These are phyloP conservation scores for Holothuria scabra DNA, from an alignment of 53 echinoderm and acorn worm species.

Conservation along the genomic window DNA sequence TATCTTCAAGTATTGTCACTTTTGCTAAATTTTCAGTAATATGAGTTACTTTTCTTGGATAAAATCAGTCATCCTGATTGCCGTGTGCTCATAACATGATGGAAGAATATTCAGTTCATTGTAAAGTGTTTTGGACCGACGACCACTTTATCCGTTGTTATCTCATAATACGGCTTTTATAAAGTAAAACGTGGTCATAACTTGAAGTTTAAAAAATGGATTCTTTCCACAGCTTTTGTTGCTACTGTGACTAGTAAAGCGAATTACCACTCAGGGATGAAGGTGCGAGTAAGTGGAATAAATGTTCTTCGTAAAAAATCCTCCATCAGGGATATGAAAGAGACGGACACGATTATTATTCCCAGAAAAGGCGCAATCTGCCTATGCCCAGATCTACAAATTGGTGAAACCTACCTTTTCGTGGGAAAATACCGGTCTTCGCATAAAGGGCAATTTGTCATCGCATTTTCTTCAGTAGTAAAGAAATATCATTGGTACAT, in stretches of 20 bases:
- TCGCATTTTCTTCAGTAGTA: constrained; percentile 64
- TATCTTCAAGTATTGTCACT: too few relatives aligned
- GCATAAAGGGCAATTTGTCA: constrained; percentile 49
- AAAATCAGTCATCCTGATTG: too few relatives aligned
- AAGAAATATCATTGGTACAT: constrained; percentile 66
- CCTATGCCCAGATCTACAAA: constrained; percentile 69
- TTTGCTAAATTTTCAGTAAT: too few relatives aligned
- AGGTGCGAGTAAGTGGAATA: constrained; percentile 3
- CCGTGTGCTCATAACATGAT: too few relatives aligned
- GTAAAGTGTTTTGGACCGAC: too few relatives aligned
- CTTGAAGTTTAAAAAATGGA: too few relatives aligned
- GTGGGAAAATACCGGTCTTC: constrained; percentile 59
- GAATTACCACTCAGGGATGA: constrained; percentile 7
- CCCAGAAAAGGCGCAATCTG: constrained; percentile 44
- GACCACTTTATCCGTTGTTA: too few relatives aligned
- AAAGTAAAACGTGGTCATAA: too few relatives aligned
- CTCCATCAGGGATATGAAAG: constrained; percentile 24
- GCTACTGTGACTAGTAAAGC: constrained; percentile 6
- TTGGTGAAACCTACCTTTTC: constrained; percentile 72
- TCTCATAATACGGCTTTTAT: too few relatives aligned
- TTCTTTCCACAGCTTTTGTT: constrained; percentile 8
- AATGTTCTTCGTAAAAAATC: constrained; percentile 50
- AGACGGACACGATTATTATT: constrained; percentile 31
- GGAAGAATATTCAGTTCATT: too few relatives aligned
- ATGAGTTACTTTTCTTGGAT: too few relatives aligned